Percentiles rank a stretch among this genome's conserved stretches.
Conservation (phyloP, 2,888 invertebrate species). For the Dasysyrphus tricinctus region DNA sequence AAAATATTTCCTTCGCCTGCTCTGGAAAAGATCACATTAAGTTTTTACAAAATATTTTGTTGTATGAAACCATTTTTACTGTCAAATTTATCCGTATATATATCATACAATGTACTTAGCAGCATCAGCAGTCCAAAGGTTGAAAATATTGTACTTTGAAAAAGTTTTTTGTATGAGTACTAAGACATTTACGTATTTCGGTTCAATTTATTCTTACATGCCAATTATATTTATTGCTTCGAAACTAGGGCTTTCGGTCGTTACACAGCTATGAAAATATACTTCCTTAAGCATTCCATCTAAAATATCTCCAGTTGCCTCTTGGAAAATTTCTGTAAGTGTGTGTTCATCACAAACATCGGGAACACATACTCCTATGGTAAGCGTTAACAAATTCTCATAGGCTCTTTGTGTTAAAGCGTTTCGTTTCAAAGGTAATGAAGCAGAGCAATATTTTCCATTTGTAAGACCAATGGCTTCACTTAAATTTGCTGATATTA, state of each 20-base stretch:
- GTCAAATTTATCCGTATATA: slow-evolving; percentile 4
- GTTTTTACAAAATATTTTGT: background rate
- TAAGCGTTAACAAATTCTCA: too few relatives aligned
- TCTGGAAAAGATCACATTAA: slow-evolving; percentile 4
- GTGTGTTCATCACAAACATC: slow-evolving; percentile 43
- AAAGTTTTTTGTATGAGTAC: background rate
- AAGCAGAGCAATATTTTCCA: slow-evolving; percentile 60
- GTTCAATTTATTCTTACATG: slow-evolving; percentile 39
- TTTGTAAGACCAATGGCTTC: slow-evolving; percentile 33
- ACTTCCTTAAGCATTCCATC: slow-evolving; percentile 38
- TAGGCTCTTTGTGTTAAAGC: too few relatives aligned
- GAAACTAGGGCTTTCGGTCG: slow-evolving; percentile 19
- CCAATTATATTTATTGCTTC: slow-evolving; percentile 50
- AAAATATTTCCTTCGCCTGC: background rate
- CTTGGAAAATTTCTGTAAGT: slow-evolving; percentile 42
- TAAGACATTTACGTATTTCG: background rate
- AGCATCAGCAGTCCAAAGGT: slow-evolving; percentile 40
- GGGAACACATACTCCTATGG: slow-evolving; percentile 59
- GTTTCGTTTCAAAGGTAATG: slow-evolving; percentile 38
- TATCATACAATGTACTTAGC: slow-evolving; percentile 52
- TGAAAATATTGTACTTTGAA: slow-evolving; percentile 53
- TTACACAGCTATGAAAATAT: slow-evolving; percentile 32
- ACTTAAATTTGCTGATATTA: slow-evolving; percentile 20
- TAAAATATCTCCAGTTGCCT: slow-evolving; percentile 13
- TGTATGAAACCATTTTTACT: slow-evolving; percentile 10